These are phyloP conservation scores for Heterohyrax brucei DNA, from an alignment of 2,797 vertebrate genomes.

Conservation along the genomic window DNA sequence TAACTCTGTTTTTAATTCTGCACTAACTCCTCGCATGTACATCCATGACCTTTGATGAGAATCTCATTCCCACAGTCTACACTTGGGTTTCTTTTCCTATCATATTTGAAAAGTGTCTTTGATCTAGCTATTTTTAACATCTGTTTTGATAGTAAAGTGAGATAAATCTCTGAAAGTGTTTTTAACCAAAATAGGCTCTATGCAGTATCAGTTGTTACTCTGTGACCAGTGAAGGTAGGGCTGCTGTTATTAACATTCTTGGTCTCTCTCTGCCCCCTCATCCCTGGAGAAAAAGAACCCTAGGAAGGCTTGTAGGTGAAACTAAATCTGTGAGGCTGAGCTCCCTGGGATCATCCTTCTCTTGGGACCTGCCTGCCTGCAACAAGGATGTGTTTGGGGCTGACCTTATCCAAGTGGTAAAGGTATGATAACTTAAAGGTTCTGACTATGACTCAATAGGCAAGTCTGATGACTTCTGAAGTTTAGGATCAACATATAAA, in stretches of 20 bases:
- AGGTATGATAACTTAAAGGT: not conserved
- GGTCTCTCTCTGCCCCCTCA: not conserved
- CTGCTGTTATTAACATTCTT: not conserved
- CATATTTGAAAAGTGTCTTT: constrained; percentile 14
- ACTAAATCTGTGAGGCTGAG: not conserved
- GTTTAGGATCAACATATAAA: not conserved
- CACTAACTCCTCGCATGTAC: not conserved
- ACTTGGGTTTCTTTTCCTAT: not conserved
- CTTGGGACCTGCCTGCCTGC: not conserved
- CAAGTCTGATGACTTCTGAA: not conserved
- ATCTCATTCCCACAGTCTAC: not conserved
- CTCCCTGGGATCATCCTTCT: not conserved
- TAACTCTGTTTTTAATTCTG: not conserved
- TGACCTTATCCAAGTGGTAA: not conserved
- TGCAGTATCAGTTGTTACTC: not conserved
- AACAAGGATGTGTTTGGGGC: not conserved
- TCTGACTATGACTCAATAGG: not conserved
- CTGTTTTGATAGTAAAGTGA: not conserved
- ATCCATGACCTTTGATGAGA: too few species aligned
- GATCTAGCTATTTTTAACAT: not conserved
- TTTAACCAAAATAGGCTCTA: constrained; percentile 11
- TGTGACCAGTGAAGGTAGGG: not conserved
- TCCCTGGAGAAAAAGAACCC: not conserved
- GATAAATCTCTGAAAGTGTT: not conserved
- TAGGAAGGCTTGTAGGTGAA: not conserved